Base-by-base conservation (phyloP, 2,797 vertebrate genomes). In the Enteromius radiatus region DNA sequence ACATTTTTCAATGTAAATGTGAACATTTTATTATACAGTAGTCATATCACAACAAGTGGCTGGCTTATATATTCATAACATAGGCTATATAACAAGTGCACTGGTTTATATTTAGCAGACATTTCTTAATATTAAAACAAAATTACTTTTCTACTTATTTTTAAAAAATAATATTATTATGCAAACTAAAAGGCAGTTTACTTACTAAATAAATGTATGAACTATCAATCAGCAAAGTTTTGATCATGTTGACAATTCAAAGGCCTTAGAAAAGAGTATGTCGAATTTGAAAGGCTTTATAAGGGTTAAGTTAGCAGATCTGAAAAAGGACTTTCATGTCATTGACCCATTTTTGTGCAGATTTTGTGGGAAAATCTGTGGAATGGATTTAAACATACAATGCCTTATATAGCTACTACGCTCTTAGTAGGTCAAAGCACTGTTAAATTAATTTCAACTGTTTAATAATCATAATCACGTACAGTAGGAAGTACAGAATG, bases 281-380 rank as follows among this genome's bases (percentile, higher is more conserved):
- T 70, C 4, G 19, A 71, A 47, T 47, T 4, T 28, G 1, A 49
- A 2, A 47, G 14, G 41, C 68, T 49, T 73, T 4, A 54, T 65
- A 65, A 52, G 28, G 17, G 70, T 36, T 33, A 54, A 36, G 47
- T 31, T 73, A 52, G 52, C n/a, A 33, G 19, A 73, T 49, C 15
- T 71, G 69, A 49, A 71, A 71, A 47, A 71, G 8, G 15, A 71
- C 43, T 47, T 71, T 71, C 23, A 47, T 21, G 43, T 31, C 69
- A 54, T 33, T 52, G 28, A 54, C 70, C 47, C 15, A 71, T 31
- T 31, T 73, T 33, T 52, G 45, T 12, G 10, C 28, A 73, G 9
- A 73, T 52, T 33, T 73, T 36, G 19, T 36, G 28, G 15, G 0
- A 52, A 73, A 33, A 33, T 52, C 19, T 14, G 15, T 71, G 15